Percentiles rank a stretch among this genome's conserved stretches.
These are phyloP conservation scores for Monarcha castaneiventris DNA, from an alignment of 2,113 vertebrate genomes.

Conservation along the genomic window DNA sequence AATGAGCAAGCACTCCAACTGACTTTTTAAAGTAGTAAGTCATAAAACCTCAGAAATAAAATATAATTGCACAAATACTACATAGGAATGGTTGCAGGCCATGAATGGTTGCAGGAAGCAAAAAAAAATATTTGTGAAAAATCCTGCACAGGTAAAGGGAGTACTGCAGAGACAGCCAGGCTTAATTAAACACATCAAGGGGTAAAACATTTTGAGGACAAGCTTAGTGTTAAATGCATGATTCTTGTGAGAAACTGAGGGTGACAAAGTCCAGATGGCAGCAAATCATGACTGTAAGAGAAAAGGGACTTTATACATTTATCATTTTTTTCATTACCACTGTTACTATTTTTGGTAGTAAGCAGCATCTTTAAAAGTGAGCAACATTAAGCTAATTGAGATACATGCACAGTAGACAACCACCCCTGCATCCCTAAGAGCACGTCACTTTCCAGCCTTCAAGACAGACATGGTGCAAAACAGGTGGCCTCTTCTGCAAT, in stretches of 20 bases:
- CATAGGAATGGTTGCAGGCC: not conserved
- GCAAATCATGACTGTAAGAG: not conserved
- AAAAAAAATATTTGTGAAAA: not conserved
- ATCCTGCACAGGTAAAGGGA: not conserved
- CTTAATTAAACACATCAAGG: not conserved
- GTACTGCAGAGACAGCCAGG: not conserved
- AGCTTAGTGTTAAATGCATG: not conserved
- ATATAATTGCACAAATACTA: not conserved
- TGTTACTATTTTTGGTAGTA: not conserved
- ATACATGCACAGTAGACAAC: not conserved
- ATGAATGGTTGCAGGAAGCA: not conserved
- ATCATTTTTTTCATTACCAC: not conserved
- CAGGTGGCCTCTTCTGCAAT: accelerated
- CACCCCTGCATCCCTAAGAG: not conserved
- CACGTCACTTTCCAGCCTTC: not conserved
- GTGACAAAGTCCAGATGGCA: not conserved
- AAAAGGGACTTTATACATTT: not conserved
- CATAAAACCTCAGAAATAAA: slow-evolving; percentile 7
- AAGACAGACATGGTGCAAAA: accelerated
- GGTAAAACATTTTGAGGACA: not conserved
- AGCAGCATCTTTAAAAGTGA: not conserved
- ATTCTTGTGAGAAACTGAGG: not conserved
- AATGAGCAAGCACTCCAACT: not conserved
- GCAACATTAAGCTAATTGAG: not conserved
- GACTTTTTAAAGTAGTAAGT: not conserved